Conservation (phyloP, 1,140 invertebrate genomes). For the Zophobas atratus region DNA sequence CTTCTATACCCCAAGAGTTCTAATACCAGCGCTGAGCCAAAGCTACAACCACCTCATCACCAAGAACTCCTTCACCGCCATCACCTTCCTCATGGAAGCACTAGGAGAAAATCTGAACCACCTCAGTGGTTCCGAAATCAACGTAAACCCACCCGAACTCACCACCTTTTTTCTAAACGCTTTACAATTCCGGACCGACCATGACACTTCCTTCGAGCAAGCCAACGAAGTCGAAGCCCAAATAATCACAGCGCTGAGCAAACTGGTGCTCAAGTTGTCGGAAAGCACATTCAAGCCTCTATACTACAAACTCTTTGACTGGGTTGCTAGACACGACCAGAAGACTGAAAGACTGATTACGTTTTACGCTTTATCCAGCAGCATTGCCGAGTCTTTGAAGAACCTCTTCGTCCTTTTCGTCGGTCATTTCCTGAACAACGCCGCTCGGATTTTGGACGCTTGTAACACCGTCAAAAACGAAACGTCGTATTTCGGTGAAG, state of each 20-base stretch:
- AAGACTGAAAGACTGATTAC: conserved; percentile 73
- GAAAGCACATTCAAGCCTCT: conserved; percentile 90
- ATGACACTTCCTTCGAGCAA: conserved; percentile 65
- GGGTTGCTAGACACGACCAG: conserved; percentile 78
- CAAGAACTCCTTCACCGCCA: conserved; percentile 73
- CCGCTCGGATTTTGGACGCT: conserved; percentile 78
- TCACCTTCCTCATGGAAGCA: conserved; percentile 82
- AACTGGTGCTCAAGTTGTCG: conserved; percentile 88
- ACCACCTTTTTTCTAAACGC: conserved; percentile 83
- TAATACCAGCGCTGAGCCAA: conserved; percentile 82
- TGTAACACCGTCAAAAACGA: conserved; percentile 72
- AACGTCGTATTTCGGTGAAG: conserved; percentile 70
- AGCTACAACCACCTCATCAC: conserved; percentile 77
- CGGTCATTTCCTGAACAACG: conserved; percentile 86
- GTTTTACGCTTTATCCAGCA: conserved; percentile 78
- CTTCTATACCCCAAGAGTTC: conserved; percentile 80
- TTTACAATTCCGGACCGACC: conserved; percentile 78
- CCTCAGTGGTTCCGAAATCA: conserved; percentile 75
- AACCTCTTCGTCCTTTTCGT: conserved; percentile 93
- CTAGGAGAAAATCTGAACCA: conserved; percentile 79
- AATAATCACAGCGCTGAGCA: conserved; percentile 82
- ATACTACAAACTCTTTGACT: conserved; percentile 89
- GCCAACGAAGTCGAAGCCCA: conserved; percentile 76
- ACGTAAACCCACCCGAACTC: conserved; percentile 76
- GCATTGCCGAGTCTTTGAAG: conserved; percentile 86